phyloP scores from a whole-genome alignment of 2,888 invertebrate genomes.

The Cosmia pyralina region DNA sequence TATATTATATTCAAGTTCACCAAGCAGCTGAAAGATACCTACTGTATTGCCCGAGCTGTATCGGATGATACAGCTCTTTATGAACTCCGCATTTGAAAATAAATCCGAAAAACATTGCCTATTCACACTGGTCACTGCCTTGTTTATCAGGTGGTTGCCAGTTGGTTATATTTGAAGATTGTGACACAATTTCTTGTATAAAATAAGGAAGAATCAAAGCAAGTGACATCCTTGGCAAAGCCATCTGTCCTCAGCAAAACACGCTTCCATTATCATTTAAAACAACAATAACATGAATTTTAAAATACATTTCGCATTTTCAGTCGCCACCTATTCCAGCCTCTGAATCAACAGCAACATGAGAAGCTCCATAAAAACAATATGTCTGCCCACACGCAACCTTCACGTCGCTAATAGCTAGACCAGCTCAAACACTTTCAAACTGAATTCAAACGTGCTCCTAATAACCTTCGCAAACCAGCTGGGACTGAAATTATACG shows the following conservation, averaged over 20 bases:
- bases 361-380: conserved; percentile 64
- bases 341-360: conserved; percentile 55
- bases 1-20: not conserved
- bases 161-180: not conserved
- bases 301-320: conserved; percentile 30
- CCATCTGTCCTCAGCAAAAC: not conserved
- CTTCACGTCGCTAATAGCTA: conserved; percentile 65
- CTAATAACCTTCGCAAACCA: conserved; percentile 74
- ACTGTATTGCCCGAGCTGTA: too few relatives aligned
- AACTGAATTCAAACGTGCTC: conserved; percentile 70
- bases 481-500: conserved; percentile 71
- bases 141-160: not conserved
- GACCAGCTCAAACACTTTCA: conserved; percentile 67
- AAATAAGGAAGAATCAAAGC: not conserved
- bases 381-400: conserved; percentile 68
- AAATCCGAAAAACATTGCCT: not conserved
- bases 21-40: not conserved
- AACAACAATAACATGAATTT: not conserved
- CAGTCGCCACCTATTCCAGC: conserved; percentile 36
- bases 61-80: too few relatives aligned
- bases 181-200: not conserved
- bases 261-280: not conserved
- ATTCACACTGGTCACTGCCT: too few relatives aligned
- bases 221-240: not conserved
- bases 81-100: not conserved